Evolutionary conservation across 2,888 invertebrate species (phyloP).

Genomic region (Idaea biselata): DNA sequence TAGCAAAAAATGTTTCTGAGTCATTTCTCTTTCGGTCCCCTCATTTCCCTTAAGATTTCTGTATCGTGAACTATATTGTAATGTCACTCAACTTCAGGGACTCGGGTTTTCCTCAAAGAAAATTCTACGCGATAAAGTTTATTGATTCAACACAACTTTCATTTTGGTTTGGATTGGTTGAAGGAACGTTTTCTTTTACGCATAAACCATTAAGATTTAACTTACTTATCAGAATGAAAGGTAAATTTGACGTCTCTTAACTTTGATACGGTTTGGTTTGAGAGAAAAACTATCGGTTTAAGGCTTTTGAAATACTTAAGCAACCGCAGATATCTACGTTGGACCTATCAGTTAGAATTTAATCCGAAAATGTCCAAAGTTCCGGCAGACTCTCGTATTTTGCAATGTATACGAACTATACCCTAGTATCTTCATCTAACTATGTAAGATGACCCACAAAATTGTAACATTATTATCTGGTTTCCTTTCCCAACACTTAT

Average conservation of each 20-base stretch:
- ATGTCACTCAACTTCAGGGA: not conserved
- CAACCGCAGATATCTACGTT: not conserved
- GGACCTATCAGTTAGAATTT: not conserved
- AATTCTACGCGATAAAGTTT: slow-evolving; percentile 1
- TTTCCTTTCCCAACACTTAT: not conserved
- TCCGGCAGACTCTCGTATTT: not conserved
- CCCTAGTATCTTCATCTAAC: too few relatives aligned
- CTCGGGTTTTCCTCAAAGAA: not conserved
- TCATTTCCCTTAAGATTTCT: not conserved
- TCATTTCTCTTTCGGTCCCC: not conserved
- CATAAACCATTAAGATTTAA: not conserved
- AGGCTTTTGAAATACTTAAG: not conserved
- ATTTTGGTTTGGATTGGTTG: not conserved
- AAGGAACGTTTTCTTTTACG: not conserved
- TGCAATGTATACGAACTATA: too few relatives aligned
- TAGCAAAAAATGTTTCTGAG: not conserved
- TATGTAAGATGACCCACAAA: not conserved
- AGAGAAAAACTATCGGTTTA: not conserved
- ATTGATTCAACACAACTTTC: not conserved
- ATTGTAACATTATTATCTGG: not conserved
- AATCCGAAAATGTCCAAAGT: not conserved
- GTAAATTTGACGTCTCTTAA: not conserved
- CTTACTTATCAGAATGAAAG: not conserved
- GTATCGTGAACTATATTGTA: not conserved
- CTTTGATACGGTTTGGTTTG: not conserved